Conservation (phyloP, 1,140 invertebrate species). For the Camponotus floridanus region DNA sequence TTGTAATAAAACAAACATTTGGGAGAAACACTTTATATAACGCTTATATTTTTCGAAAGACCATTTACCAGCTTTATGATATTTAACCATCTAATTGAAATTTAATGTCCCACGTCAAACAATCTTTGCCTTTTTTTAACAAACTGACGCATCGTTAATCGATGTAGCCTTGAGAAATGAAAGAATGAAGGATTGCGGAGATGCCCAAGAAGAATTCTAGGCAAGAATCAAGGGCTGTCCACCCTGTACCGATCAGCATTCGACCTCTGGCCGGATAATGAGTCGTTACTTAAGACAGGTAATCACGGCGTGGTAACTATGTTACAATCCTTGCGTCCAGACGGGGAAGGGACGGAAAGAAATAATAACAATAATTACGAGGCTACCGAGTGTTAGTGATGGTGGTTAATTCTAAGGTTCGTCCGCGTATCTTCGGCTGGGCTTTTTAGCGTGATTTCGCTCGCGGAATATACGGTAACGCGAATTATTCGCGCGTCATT, state of each 20-base stretch:
- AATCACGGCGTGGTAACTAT: constrained; percentile 58
- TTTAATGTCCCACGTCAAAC: background rate
- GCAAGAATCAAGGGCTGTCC: constrained; percentile 40
- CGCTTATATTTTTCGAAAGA: background rate
- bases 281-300: constrained; percentile 63
- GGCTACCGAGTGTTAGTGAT: constrained; percentile 59
- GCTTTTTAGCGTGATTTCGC: constrained; percentile 54
- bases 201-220: constrained; percentile 12
- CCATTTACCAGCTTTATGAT: background rate
- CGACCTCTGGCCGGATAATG: constrained; percentile 70
- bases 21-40: background rate
- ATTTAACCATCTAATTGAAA: constrained; percentile 7
- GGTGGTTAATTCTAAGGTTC: constrained; percentile 63
- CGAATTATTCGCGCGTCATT: constrained; percentile 58
- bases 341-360: background rate
- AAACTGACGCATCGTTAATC: background rate
- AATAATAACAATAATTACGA: constrained; percentile 73
- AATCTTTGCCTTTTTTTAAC: background rate
- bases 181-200: background rate
- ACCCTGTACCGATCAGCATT: constrained; percentile 44
- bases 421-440: constrained; percentile 23
- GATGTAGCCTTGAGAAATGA: background rate
- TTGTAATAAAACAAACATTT: background rate
- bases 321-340: constrained; percentile 41
- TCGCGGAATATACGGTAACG: constrained; percentile 34